Base-by-base conservation (phyloP, 2,888 invertebrate species). In the Amphipyra tragopoginis region DNA sequence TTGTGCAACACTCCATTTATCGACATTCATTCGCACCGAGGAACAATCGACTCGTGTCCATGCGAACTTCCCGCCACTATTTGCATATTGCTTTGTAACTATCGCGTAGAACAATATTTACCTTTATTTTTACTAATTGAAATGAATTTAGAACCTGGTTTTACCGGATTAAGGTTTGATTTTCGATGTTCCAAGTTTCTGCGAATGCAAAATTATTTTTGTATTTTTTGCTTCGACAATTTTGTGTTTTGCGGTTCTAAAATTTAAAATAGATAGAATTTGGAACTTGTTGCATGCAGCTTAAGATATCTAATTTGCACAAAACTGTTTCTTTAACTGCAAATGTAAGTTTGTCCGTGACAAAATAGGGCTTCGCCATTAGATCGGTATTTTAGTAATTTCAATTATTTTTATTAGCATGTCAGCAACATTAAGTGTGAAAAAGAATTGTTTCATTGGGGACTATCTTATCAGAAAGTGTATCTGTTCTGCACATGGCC, bases 61-160 rank as follows among this genome's bases (percentile, higher is more conserved):
- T 86, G 86, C 75, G 85, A 86, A 86, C 70, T 81, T 84, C 80
- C 83, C 80, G 75, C 56, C 73, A 68, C 63, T 79, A 86, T 86
- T 86, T 86, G 82, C 86, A 86, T 86, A 84, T 75, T 57, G 79
- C 78, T 80, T 81, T 81, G 80, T 81, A 60, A 63, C 62, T 55
- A 53, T 57, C 60, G 34, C 34, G 21, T 55, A 43, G 11, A 48
- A 21, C 13, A 33, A 49, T 60, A 36, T 58, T 48, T 68, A 59
- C 51, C 49, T 66, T 47, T 65, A 53, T 38, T 64, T 74, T 50
- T 38, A 4, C 11, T n/a, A 11, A 3, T 9, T 1, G 6, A 5
- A 34, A 21, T 8, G n/a, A 3, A 53, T 56, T 39, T 15, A 21
- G 14, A 1, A 49, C 15, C 52, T 47, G 65, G 58, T 34, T 6